Evolutionary conservation across 2,113 vertebrate species (phyloP).

Genomic region (Catharus minimus): DNA sequence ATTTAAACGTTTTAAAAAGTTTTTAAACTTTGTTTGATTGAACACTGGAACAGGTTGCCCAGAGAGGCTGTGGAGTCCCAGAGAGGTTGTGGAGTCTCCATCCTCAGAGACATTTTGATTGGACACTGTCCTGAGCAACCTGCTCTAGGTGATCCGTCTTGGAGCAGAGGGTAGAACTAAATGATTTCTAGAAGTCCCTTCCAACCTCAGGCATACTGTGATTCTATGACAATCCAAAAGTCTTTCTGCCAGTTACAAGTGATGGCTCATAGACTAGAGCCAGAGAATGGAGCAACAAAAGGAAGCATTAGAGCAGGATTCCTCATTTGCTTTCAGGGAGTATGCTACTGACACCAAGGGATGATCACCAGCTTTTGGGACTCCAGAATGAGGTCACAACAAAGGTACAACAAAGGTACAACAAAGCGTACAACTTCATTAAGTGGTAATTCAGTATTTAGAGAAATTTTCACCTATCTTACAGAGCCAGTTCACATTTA

Average conservation of each 20-base stretch:
- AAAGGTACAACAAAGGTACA: fast-evolving
- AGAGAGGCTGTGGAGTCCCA: not conserved
- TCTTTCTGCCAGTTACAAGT: not conserved
- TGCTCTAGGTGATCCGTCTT: not conserved
- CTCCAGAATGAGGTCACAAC: not conserved
- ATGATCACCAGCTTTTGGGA: not conserved
- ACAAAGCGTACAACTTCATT: not conserved
- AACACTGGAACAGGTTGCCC: not conserved
- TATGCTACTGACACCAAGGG: not conserved
- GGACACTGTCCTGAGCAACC: not conserved
- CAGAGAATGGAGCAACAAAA: not conserved
- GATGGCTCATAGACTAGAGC: not conserved
- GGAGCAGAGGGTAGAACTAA: not conserved
- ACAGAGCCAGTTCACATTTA: not conserved
- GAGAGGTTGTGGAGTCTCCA: not conserved
- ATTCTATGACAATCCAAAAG: not conserved
- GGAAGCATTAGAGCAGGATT: not conserved
- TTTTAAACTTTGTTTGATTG: not conserved
- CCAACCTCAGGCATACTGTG: not conserved
- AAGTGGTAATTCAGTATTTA: not conserved
- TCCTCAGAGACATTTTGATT: not conserved
- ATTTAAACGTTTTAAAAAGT: not conserved
- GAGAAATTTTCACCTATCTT: not conserved
- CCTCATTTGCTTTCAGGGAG: not conserved
- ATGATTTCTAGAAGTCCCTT: not conserved